Evolutionary conservation across 1,140 invertebrate species (phyloP).

Genomic region (Tetragnatha versicolor): DNA sequence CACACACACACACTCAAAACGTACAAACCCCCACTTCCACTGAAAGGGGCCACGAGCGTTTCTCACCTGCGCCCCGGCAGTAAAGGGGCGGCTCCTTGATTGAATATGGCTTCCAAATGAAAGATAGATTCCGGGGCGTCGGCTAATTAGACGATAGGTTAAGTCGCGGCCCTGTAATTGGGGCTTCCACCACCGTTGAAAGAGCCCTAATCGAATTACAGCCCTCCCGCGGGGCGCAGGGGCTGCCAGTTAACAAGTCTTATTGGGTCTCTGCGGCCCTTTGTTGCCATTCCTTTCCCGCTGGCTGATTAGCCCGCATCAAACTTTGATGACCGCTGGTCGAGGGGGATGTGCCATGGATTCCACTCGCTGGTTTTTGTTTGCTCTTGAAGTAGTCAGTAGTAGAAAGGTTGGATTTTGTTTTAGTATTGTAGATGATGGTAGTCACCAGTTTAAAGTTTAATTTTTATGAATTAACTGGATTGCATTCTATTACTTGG

Average conservation of each 20-base stretch:
- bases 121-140: slow-evolving; percentile 41
- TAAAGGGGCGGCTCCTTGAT: slow-evolving; percentile 30
- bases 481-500: too few relatives aligned
- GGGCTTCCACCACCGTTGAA: slow-evolving; percentile 27
- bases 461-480: too few relatives aligned
- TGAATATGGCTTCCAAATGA: slow-evolving; percentile 48
- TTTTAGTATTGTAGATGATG: too few relatives aligned
- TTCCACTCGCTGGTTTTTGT: too few relatives aligned
- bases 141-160: slow-evolving; percentile 48
- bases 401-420: too few relatives aligned
- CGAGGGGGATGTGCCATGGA: background rate
- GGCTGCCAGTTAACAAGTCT: slow-evolving; percentile 51
- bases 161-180: slow-evolving; percentile 40
- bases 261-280: slow-evolving; percentile 51
- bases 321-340: slow-evolving; percentile 27
- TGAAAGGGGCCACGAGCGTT: too few relatives aligned
- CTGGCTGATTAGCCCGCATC: slow-evolving; percentile 50
- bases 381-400: too few relatives aligned
- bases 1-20: too few relatives aligned
- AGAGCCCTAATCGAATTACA: slow-evolving; percentile 53
- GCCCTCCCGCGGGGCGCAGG: slow-evolving; percentile 3
- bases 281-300: slow-evolving; percentile 45
- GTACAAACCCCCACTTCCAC: too few relatives aligned
- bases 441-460: too few relatives aligned
- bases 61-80: too few relatives aligned